Percentiles rank a stretch among this genome's conserved stretches.
Conservation (phyloP, 2,797 vertebrate species). For the Lates japonicus region DNA sequence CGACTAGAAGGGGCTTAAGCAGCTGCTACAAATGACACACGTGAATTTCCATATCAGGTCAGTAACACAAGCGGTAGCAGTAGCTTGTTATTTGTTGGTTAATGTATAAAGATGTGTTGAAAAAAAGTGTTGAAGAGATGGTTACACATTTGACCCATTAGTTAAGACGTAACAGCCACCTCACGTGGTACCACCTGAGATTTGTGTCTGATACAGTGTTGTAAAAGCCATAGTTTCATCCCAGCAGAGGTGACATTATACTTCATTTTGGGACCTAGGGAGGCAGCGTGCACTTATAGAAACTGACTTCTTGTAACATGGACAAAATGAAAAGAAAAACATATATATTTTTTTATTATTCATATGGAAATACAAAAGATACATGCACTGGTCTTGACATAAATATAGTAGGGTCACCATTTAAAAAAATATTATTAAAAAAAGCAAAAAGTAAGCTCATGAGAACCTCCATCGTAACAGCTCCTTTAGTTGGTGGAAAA, state of each 20-base stretch:
- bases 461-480: conserved; percentile 28
- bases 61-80: not conserved
- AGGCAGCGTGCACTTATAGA: not conserved
- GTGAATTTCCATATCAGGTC: not conserved
- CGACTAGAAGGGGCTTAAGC: not conserved
- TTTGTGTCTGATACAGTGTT: not conserved
- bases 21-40: not conserved
- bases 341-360: conserved; percentile 76
- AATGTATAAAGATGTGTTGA: not conserved
- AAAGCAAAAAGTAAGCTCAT: conserved; percentile 8
- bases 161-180: not conserved
- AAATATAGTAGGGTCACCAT: conserved; percentile 74
- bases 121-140: not conserved
- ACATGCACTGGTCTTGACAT: conserved; percentile 81
- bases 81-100: not conserved
- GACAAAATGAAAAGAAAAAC: conserved; percentile 41
- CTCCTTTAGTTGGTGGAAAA: conserved; percentile 23
- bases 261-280: not conserved
- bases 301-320: not conserved
- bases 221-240: not conserved
- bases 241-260: not conserved
- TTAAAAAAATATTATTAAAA: conserved; percentile 24
- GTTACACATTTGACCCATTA: not conserved
- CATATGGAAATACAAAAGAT: conserved; percentile 81
- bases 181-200: not conserved